Evolutionary conservation across 2,113 vertebrate genomes (phyloP).

Genomic region (Pygoscelis antarcticus): DNA sequence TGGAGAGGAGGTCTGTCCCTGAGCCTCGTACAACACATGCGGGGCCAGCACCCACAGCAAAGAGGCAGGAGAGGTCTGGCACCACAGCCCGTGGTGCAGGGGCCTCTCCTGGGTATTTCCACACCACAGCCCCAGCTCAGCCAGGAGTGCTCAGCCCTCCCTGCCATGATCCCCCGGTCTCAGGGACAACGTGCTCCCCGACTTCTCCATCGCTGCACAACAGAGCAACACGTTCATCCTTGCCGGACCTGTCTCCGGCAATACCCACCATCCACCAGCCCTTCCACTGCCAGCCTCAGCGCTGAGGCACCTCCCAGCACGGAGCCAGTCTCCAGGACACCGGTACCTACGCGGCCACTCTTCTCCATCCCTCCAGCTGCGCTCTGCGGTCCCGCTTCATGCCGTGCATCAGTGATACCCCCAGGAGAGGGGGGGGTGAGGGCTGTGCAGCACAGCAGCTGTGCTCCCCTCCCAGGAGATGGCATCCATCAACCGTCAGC

Average conservation of each 20-base stretch:
- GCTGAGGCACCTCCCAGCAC: neutral
- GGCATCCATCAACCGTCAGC: constrained; percentile 26
- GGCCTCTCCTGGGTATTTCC: neutral
- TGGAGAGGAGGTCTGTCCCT: neutral
- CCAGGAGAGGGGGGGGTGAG: neutral
- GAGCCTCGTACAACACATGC: neutral
- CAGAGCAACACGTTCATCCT: neutral
- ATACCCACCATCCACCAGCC: neutral
- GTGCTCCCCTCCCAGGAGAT: neutral
- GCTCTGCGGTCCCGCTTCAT: neutral
- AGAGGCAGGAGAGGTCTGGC: neutral
- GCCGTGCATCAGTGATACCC: rapidly evolving
- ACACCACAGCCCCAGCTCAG: neutral
- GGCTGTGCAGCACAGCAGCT: constrained; percentile 10
- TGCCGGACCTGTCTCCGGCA: neutral
- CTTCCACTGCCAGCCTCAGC: neutral
- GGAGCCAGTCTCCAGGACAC: rapidly evolving
- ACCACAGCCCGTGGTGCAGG: rapidly evolving
- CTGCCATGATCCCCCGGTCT: rapidly evolving
- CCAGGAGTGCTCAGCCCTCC: neutral
- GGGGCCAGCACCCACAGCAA: neutral
- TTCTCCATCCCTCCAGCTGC: neutral
- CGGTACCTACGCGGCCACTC: rapidly evolving
- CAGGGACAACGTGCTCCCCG: rapidly evolving
- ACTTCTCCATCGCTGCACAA: rapidly evolving